Base-by-base conservation (phyloP, 2,888 invertebrate species). In the Lithophane leautieri region DNA sequence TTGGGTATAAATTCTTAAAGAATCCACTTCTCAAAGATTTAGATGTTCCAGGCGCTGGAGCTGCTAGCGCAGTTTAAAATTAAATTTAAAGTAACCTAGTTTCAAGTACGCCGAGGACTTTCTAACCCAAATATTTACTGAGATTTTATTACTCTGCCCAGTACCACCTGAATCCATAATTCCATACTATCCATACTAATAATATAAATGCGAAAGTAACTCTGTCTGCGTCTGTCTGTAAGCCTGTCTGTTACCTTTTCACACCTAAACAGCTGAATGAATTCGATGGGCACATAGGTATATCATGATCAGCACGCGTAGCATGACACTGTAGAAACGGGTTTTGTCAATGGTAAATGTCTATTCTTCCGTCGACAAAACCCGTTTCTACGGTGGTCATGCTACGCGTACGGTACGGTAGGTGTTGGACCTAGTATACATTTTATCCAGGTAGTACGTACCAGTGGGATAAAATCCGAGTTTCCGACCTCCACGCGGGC, bases 81-180 rank as follows among this genome's bases (percentile, higher is more conserved):
- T 81, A 25, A 76, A 70, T 85, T 70, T 70, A 44, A 75, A 68
- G 68, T 68, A 52, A 85, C 85, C 76, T 58, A 82, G 61, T 76
- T 71, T 52, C 3, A 54, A 65, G 70, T 40, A n/a, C 47, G 7
- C 56, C n/a, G 8, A 56, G n/a, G 12, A 52, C 50, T 75, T 66
- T 28, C 11, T 67, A 52, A 79, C 42, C 11, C 56, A 67, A 61
- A 52, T 34, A 16, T 16, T 1, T 50, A 25, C 14, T 60, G 11
- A 22, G 40, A 0, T 75, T 81, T 77, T 75, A 81, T 76, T 47
- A n/a, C 54, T 54, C 6, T 79, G 19, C 42, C 28, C 16, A 28
- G 28, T 28, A 71, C 71, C 11, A 16, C 3, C 2, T n/a, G 11
- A 54, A 22, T 52, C 9, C 14, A 14, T 14, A 22, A 3, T 65